Base-by-base conservation (phyloP, 2,888 invertebrate genomes). In the Rambutsinella grinnellia region DNA sequence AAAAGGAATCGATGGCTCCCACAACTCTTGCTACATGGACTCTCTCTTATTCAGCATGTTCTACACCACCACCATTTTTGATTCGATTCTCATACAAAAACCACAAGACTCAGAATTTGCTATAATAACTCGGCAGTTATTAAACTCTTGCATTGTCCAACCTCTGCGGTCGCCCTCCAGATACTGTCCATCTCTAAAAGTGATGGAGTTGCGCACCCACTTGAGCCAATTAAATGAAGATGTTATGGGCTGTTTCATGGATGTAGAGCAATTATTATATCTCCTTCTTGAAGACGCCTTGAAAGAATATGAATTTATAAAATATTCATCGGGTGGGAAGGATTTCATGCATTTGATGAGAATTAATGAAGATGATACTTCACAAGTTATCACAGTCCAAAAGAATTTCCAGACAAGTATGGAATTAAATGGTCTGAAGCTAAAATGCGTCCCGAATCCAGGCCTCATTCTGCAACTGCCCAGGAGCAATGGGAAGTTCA, bases 391-490 rank as follows among this genome's bases (percentile, higher is more conserved):
- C 3, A 79, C 79, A 8, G 47, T 79, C 1, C 81, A 81, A 44
- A 61, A 76, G 54, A 23, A 79, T 5, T 68, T 81, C 17, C 76
- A 79, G 69, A 76, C 65, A 1, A 79, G 79, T 54, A 44, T 81
- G 21, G 53, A 74, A 26, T 56, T 63, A 27, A 79, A 81, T n/a
- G 76, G 63, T 17, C 15, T 77, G 0, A 78, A 78, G 46, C 57
- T 81, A 6, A 71, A 69, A 36, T 67, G 69, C 0, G 44, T 77
- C n/a, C 81, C 81, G 2, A 81, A 70, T 1, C 81, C 81, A 27
- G 79, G 74, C 2, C 23, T 81, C 13, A 76, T 81, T 71, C 53
- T 81, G 26, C 78, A 81, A 61, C 78, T 81, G 67, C 81, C 81
- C 24, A 51, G 81, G 8, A 69, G 76, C 8, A 70, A 78, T 28